Percentiles rank a stretch among this genome's conserved stretches.
These are phyloP conservation scores for Oreonectes daqikongensis DNA, from an alignment of 2,797 vertebrate species.

Conservation along the genomic window DNA sequence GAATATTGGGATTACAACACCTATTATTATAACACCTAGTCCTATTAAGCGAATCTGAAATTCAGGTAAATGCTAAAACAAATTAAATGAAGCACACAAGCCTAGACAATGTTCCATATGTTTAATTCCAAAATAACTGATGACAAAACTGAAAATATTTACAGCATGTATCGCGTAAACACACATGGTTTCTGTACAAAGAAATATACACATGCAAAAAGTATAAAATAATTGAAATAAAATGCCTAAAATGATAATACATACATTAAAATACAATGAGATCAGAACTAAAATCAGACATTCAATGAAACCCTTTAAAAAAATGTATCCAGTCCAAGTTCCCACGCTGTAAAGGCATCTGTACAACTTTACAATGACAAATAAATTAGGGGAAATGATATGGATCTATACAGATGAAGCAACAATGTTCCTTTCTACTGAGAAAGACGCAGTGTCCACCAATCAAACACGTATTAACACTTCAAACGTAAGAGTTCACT, in stretches of 20 bases:
- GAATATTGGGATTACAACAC: too few species aligned
- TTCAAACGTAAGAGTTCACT: conserved; percentile 27
- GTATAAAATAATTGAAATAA: conserved; percentile 72
- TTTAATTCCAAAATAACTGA: conserved; percentile 98
- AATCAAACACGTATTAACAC: conserved; percentile 39
- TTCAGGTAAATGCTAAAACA: neutral
- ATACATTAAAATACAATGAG: conserved; percentile 77
- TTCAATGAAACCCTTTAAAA: conserved; percentile 59
- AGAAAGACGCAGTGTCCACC: conserved; percentile 44
- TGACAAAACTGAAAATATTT: conserved; percentile 96
- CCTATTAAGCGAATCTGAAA: too few species aligned
- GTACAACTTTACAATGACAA: conserved; percentile 68
- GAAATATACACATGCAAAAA: conserved; percentile 95
- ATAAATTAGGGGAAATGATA: conserved; percentile 65
- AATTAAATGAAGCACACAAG: conserved; percentile 44
- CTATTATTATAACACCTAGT: too few species aligned
- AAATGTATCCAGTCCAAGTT: conserved; percentile 84
- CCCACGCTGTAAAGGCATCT: conserved; percentile 64
- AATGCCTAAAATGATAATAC: conserved; percentile 65
- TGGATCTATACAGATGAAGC: conserved; percentile 59
- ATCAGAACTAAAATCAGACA: conserved; percentile 66
- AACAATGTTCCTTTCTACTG: conserved; percentile 43
- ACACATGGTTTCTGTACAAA: conserved; percentile 93
- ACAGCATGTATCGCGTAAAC: conserved; percentile 89
- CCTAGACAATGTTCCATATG: conserved; percentile 78